Evolutionary conservation across 2,888 invertebrate species (phyloP).

Genomic region (Drosophila yooni): DNA sequence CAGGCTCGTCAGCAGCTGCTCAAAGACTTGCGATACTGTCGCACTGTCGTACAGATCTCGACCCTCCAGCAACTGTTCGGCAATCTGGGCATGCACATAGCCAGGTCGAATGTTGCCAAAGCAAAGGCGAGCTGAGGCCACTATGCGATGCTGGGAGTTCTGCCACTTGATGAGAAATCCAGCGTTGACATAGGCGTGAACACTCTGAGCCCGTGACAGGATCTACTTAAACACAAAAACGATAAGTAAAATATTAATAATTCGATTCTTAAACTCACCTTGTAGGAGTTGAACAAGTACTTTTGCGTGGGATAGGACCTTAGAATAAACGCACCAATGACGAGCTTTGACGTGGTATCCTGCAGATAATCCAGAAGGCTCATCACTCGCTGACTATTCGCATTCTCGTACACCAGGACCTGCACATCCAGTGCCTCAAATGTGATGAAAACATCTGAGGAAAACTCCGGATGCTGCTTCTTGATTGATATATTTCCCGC

Average conservation of each 20-base stretch:
- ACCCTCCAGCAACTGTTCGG: slow-evolving; percentile 86
- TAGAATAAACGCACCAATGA: slow-evolving; percentile 88
- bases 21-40: slow-evolving; percentile 84
- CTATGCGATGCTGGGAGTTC: slow-evolving; percentile 30
- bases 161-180: slow-evolving; percentile 88
- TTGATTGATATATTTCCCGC: slow-evolving; percentile 91
- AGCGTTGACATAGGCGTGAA: slow-evolving; percentile 91
- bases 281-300: slow-evolving; percentile 88
- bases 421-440: slow-evolving; percentile 82
- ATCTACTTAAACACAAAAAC: slow-evolving; percentile 85
- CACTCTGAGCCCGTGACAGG: slow-evolving; percentile 90
- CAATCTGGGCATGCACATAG: slow-evolving; percentile 86
- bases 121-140: slow-evolving; percentile 86
- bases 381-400: slow-evolving; percentile 85
- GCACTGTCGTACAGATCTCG: slow-evolving; percentile 85
- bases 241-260: background rate
- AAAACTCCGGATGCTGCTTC: slow-evolving; percentile 88
- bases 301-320: slow-evolving; percentile 86
- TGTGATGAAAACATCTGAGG: slow-evolving; percentile 89
- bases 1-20: slow-evolving; percentile 87
- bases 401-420: slow-evolving; percentile 70
- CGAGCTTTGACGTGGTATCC: slow-evolving; percentile 87
- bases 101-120: slow-evolving; percentile 88
- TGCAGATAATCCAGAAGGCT: slow-evolving; percentile 87
- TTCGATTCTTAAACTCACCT: slow-evolving; percentile 85